phyloP scores from a whole-genome alignment of 2,888 invertebrate species.

The Lithophane socia region DNA sequence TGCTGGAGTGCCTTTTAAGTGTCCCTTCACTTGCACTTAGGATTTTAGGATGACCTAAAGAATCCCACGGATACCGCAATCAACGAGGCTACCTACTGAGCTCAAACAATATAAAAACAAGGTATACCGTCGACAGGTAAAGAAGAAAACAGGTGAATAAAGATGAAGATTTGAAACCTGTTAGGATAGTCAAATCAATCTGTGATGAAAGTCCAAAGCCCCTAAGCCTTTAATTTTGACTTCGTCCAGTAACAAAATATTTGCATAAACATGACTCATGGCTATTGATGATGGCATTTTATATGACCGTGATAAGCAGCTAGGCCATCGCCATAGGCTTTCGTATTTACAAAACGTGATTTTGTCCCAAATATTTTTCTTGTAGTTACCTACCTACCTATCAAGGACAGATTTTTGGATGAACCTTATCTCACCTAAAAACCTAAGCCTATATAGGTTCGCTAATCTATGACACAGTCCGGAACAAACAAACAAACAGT shows the following conservation, averaged over 20 bases:
- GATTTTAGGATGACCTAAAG: too few relatives aligned
- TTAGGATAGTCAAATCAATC: neutral
- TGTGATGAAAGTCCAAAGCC: neutral
- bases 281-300: neutral
- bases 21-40: too few relatives aligned
- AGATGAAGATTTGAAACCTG: too few relatives aligned
- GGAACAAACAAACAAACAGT: constrained; percentile 54
- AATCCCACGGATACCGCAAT: too few relatives aligned
- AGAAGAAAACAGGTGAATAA: too few relatives aligned
- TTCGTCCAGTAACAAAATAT: neutral
- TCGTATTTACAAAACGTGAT: constrained; percentile 13
- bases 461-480: constrained; percentile 37
- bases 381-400: neutral
- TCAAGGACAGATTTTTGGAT: constrained; percentile 17
- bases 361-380: neutral
- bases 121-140: too few relatives aligned
- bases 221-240: neutral
- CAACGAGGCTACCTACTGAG: too few relatives aligned
- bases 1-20: too few relatives aligned
- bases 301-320: neutral
- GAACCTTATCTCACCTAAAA: constrained; percentile 27
- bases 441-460: constrained; percentile 3
- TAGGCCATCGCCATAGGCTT: neutral
- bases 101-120: too few relatives aligned
- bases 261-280: neutral